Conservation (phyloP, 2,797 vertebrate genomes). For the Podarcis lilfordi region DNA sequence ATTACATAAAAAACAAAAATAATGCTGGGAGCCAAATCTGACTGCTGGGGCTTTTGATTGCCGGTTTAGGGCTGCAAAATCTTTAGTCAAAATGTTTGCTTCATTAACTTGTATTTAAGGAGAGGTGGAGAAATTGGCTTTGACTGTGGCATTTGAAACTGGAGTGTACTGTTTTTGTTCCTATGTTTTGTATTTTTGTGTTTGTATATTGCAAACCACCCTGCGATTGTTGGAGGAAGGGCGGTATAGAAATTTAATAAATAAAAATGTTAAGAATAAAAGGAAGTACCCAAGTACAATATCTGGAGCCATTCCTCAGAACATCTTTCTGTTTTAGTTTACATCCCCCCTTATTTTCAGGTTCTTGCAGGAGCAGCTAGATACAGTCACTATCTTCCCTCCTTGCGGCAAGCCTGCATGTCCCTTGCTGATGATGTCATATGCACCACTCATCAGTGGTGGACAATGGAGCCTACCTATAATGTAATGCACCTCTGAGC, state of each 20-base stretch:
- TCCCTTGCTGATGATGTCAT: constrained; percentile 54
- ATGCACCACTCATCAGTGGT: constrained; percentile 36
- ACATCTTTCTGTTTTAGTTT: constrained; percentile 47
- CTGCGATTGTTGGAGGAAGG: too few species aligned
- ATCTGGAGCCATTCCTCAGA: neutral
- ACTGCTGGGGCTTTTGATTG: neutral
- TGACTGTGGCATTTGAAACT: too few species aligned
- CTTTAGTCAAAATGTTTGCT: neutral
- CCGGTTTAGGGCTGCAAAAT: neutral
- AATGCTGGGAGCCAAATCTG: neutral
- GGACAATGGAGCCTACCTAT: constrained; percentile 40
- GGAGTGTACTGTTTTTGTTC: too few species aligned
- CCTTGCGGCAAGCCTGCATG: constrained; percentile 53
- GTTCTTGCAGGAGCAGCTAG: constrained; percentile 54
- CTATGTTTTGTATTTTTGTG: too few species aligned
- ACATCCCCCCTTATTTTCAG: constrained; percentile 50
- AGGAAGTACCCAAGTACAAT: neutral
- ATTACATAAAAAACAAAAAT: too few species aligned
- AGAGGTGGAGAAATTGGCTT: neutral
- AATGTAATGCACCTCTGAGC: constrained; percentile 49
- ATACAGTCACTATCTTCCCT: constrained; percentile 35
- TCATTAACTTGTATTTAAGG: neutral
- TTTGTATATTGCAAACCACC: too few species aligned
- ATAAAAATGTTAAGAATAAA: too few species aligned
- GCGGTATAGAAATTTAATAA: too few species aligned